Conservation (phyloP, 2,888 invertebrate species). For the Pelosia muscerda region DNA sequence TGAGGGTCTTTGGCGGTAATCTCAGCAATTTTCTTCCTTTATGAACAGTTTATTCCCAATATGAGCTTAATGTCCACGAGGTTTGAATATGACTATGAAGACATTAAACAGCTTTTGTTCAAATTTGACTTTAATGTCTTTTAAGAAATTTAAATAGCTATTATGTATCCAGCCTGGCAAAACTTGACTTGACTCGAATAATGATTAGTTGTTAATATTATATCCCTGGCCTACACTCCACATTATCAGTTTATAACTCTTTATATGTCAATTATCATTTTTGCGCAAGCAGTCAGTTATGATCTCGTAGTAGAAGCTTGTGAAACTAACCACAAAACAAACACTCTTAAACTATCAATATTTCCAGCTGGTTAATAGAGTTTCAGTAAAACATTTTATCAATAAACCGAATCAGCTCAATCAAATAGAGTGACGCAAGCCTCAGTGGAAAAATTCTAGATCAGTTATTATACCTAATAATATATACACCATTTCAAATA, state of each 20-base stretch:
- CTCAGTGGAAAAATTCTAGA: background rate
- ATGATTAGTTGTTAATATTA: background rate
- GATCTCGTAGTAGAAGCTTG: constrained; percentile 5
- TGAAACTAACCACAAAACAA: background rate
- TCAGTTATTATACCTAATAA: constrained; percentile 30
- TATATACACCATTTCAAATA: constrained; percentile 30
- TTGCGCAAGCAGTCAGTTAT: background rate
- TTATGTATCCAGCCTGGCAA: background rate
- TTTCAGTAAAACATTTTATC: background rate
- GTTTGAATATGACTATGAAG: constrained; percentile 32
- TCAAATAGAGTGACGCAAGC: background rate
- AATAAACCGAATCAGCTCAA: background rate
- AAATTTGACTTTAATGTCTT: constrained; percentile 19
- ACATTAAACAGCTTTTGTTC: constrained; percentile 35
- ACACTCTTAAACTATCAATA: constrained; percentile 7
- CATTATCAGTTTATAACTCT: background rate
- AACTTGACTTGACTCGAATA: background rate
- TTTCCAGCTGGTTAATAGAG: constrained; percentile 14
- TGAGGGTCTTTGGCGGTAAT: constrained; percentile 50
- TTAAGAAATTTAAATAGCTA: constrained; percentile 21
- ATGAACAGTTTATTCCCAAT: constrained; percentile 48
- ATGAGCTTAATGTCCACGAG: constrained; percentile 49
- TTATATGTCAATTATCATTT: constrained; percentile 10
- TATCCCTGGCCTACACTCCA: background rate
- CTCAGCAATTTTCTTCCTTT: constrained; percentile 44